Conservation (phyloP, 2,113 vertebrate species). For the Dipodomys stephensi region DNA sequence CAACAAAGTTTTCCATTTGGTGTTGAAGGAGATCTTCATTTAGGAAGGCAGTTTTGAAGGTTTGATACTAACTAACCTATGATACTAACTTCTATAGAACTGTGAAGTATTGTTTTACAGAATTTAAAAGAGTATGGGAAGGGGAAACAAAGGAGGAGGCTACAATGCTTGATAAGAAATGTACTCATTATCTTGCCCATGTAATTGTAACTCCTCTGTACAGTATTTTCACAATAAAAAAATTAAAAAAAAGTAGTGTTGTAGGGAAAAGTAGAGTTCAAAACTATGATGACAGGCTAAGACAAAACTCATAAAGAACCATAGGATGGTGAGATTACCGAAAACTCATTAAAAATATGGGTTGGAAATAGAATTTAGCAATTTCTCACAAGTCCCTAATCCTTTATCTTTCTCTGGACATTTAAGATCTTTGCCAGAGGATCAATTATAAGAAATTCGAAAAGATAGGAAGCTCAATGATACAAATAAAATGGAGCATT, state of each 20-base stretch:
- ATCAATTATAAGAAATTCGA: background rate
- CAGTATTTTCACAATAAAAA: no score
- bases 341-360: background rate
- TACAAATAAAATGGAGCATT: background rate
- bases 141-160: no score
- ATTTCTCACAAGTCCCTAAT: background rate
- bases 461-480: background rate
- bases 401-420: background rate
- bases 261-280: background rate
- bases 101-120: background rate
- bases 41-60: background rate
- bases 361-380: background rate
- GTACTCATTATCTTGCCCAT: no score
- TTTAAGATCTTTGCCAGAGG: background rate
- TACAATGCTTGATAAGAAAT: no score
- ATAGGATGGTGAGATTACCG: background rate
- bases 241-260: background rate
- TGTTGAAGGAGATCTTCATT: background rate
- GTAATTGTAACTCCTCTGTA: no score
- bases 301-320: background rate
- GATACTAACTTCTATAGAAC: background rate
- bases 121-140: no score
- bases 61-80: background rate
- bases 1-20: background rate
- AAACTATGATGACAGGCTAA: background rate